Evolutionary conservation across 2,888 invertebrate genomes (phyloP), one percentile per base, ranked within the genome.

Genomic region (Calliopum simillimum): DNA sequence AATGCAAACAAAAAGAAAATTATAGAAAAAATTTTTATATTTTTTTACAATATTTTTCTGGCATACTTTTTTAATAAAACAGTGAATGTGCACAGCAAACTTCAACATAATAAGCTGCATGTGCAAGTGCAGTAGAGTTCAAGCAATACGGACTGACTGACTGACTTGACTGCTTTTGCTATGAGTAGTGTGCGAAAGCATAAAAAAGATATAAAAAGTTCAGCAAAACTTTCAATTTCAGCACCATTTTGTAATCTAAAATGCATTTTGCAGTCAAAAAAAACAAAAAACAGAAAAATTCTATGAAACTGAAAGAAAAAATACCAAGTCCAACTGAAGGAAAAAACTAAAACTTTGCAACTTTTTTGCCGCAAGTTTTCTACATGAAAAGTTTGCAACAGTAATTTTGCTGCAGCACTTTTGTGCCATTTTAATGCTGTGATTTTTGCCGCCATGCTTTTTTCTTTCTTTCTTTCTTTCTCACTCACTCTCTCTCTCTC

Each of bases 211-310:
- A n/a, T n/a, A n/a, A 33, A 33, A 33, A 33, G 33, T 33, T 33
- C 33, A 33, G 55, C 21, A 56, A 56, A 19, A 19, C 55, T 56
- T 56, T 56, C 55, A 56, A 56, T 56, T 56, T 19, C 23, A 56
- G 55, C 55, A 13, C 23, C 55, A 56, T 56, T 56, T 56, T 56
- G 55, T 56, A 56, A 56, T 56, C 55, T 56, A 25, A 56, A 56
- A 56, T 19, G 55, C 55, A 56, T 56, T 56, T 56, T 56, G 23
- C 12, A 56, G 55, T 56, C 55, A 23, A 14, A 56, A 33, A 8
- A 56, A 56, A 23, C 55, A 8, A 8, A 8, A 33, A 33, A 33
- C 33, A 8, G 33, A 33, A 8, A n/a, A n/a, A n/a, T n/a, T 16
- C 23, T 6, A 23, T 14, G 55, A 2, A 14, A 3, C 6, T 3